Evolutionary conservation across 2,113 vertebrate genomes (phyloP).

Genomic region (Dasyornis broadbenti): DNA sequence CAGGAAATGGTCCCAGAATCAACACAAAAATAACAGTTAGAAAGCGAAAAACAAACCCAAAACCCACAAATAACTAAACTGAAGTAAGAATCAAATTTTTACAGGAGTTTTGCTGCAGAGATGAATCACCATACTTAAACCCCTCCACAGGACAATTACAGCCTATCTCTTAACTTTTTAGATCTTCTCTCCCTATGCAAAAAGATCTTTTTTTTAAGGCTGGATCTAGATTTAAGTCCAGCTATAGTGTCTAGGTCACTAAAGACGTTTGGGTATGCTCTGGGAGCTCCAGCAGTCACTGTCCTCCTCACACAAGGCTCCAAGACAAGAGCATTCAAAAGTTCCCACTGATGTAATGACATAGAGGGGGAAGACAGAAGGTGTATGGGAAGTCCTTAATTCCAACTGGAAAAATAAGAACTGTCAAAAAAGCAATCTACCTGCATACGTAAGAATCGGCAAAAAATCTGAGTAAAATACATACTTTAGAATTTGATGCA

Average conservation of each 20-base stretch:
- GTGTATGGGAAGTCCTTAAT: background rate
- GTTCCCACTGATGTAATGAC: background rate
- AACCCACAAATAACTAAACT: background rate
- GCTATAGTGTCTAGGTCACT: background rate
- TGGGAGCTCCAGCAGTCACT: background rate
- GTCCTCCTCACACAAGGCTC: background rate
- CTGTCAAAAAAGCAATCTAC: background rate
- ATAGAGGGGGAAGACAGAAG: background rate
- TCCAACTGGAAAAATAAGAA: background rate
- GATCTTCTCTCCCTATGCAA: background rate
- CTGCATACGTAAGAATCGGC: background rate
- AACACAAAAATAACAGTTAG: background rate
- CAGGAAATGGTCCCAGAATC: background rate
- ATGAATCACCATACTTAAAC: background rate
- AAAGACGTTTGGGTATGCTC: background rate
- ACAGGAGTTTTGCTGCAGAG: background rate
- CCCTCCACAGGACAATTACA: background rate
- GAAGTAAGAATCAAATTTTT: background rate
- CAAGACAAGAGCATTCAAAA: background rate
- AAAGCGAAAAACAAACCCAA: background rate
- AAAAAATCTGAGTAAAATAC: background rate
- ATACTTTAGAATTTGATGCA: background rate
- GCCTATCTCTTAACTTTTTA: background rate
- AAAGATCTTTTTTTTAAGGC: background rate
- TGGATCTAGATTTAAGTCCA: background rate